phyloP scores from a whole-genome alignment of 2,113 vertebrate genomes.

The Lepus timidus region DNA sequence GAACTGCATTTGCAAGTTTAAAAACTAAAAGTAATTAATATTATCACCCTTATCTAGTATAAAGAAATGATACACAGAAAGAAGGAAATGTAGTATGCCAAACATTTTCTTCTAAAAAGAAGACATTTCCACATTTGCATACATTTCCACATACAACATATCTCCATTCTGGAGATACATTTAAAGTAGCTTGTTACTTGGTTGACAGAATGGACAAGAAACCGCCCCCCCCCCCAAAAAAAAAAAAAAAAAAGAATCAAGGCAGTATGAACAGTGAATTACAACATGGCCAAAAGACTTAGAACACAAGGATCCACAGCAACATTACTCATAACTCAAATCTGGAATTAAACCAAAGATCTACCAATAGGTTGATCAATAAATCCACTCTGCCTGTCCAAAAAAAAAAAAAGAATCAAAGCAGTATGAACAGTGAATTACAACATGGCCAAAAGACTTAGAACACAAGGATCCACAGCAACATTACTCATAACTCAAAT shows the following conservation, averaged over 20 bases:
- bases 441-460: background rate
- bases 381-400: no score
- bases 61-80: background rate
- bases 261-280: background rate
- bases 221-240: no score
- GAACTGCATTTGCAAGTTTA: background rate
- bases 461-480: background rate
- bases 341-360: background rate
- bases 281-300: background rate
- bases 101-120: constrained; percentile 29
- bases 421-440: background rate
- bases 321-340: constrained; percentile 21
- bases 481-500: constrained; percentile 13
- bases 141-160: background rate
- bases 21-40: background rate
- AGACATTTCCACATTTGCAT: background rate
- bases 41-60: background rate
- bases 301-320: background rate
- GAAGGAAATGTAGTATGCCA: background rate
- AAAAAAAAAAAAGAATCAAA: background rate
- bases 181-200: background rate
- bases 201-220: background rate
- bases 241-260: background rate
- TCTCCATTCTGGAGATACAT: background rate
- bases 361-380: background rate